Conservation (phyloP, 2,888 invertebrate genomes). For the Melipona bicolor region DNA sequence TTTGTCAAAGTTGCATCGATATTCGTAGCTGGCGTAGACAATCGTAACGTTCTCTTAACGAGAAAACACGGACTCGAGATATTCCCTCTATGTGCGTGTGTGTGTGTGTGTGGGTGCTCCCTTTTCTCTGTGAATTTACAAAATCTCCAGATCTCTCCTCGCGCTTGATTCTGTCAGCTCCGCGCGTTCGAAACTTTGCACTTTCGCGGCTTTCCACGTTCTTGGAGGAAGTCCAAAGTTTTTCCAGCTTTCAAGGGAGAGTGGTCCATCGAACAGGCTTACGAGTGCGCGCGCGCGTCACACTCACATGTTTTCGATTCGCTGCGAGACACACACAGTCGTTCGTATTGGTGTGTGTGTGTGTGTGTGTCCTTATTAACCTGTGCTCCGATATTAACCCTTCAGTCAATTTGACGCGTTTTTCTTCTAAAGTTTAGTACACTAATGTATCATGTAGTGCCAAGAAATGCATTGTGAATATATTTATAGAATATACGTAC, state of each 20-base stretch:
- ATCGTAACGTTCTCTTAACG: not conserved
- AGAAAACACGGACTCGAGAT: not conserved
- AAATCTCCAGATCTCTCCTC: too few species aligned
- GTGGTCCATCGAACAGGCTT: not conserved
- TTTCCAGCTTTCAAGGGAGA: not conserved
- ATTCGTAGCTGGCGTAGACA: not conserved
- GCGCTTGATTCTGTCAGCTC: not conserved
- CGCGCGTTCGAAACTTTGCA: not conserved
- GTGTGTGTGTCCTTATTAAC: too few species aligned
- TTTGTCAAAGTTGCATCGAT: not conserved
- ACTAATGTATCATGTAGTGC: too few species aligned
- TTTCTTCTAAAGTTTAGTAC: too few species aligned
- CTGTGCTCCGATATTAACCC: too few species aligned
- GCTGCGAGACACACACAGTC: not conserved
- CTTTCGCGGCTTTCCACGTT: not conserved
- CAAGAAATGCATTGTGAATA: too few species aligned
- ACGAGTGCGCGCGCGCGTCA: constrained; percentile 5
- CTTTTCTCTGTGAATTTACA: too few species aligned
- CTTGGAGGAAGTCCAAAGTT: not conserved
- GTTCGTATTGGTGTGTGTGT: not conserved
- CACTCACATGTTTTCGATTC: constrained; percentile 31
- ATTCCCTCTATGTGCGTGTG: too few species aligned
- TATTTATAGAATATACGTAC: too few species aligned
- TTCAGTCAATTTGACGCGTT: too few species aligned
- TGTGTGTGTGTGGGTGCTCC: too few species aligned